Conservation (phyloP, 2,888 invertebrate species). For the Stenchaetothrips biformis region DNA sequence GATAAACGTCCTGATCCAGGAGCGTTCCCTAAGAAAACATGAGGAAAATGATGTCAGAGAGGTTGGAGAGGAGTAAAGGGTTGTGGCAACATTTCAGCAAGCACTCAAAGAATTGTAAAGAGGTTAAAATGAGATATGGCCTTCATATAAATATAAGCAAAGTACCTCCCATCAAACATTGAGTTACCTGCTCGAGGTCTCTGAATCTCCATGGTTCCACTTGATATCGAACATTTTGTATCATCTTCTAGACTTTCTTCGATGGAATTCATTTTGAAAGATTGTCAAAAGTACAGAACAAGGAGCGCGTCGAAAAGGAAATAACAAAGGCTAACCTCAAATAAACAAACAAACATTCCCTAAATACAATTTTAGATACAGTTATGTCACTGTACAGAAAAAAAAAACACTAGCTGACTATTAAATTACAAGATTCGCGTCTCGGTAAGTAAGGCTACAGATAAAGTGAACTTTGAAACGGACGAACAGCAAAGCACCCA, state of each 20-base stretch:
- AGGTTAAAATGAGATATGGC: too few relatives aligned
- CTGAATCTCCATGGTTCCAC: not conserved
- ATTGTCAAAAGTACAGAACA: not conserved
- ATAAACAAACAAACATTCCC: not conserved
- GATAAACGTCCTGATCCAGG: conserved; percentile 31
- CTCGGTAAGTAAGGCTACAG: not conserved
- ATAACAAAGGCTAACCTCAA: conserved; percentile 4
- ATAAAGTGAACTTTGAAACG: conserved; percentile 11
- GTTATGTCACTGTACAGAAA: not conserved
- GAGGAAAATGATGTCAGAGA: not conserved
- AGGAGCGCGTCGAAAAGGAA: not conserved
- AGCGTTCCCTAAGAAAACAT: not conserved
- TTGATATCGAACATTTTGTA: not conserved
- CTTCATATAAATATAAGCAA: too few relatives aligned
- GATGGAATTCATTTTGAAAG: not conserved
- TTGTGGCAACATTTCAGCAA: too few relatives aligned
- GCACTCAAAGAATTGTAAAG: too few relatives aligned
- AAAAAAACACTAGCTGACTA: not conserved
- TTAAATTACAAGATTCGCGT: not conserved
- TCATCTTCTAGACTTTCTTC: not conserved
- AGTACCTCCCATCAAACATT: not conserved
- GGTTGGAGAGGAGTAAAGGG: too few relatives aligned
- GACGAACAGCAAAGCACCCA: not conserved
- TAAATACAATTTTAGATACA: not conserved
- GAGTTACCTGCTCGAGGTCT: not conserved